Conservation (phyloP, 2,888 invertebrate species). For the Sphaerophoria rueppellii region DNA sequence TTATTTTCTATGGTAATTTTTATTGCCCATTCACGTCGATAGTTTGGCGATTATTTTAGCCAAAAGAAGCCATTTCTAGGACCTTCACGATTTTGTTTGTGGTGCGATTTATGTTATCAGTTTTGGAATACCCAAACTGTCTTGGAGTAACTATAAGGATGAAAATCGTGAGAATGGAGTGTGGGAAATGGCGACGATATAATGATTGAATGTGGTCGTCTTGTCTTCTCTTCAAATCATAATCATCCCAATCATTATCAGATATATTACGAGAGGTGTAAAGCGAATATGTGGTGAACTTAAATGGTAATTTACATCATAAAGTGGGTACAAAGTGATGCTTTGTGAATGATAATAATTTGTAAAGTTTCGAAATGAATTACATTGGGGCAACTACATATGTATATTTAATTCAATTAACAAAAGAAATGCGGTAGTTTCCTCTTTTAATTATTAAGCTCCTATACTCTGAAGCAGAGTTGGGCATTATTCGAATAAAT, state of each 20-base stretch:
- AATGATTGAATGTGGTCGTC: not conserved
- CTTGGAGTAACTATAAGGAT: not conserved
- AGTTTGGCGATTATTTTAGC: constrained; percentile 1
- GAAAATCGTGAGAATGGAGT: constrained; percentile 18
- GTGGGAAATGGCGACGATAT: constrained; percentile 22
- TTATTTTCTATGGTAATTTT: constrained; percentile 32
- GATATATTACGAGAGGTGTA: not conserved
- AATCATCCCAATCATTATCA: constrained; percentile 3
- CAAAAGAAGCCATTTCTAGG: constrained; percentile 62
- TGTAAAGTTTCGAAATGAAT: not conserved
- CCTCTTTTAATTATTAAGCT: too few species aligned
- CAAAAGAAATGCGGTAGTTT: too few species aligned
- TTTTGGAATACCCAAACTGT: constrained; percentile 11
- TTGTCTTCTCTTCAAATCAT: not conserved
- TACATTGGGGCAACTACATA: too few species aligned
- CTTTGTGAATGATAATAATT: not conserved
- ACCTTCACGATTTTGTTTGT: constrained; percentile 63
- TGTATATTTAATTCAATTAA: too few species aligned
- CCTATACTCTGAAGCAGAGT: too few species aligned
- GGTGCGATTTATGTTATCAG: constrained; percentile 53
- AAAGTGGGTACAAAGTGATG: not conserved
- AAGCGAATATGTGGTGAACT: not conserved
- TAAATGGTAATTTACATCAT: not conserved
- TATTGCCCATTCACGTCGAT: constrained; percentile 15
- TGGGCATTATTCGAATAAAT: too few species aligned